Conservation (phyloP, 2,888 invertebrate species). For the Ypsolopha scabrella region DNA sequence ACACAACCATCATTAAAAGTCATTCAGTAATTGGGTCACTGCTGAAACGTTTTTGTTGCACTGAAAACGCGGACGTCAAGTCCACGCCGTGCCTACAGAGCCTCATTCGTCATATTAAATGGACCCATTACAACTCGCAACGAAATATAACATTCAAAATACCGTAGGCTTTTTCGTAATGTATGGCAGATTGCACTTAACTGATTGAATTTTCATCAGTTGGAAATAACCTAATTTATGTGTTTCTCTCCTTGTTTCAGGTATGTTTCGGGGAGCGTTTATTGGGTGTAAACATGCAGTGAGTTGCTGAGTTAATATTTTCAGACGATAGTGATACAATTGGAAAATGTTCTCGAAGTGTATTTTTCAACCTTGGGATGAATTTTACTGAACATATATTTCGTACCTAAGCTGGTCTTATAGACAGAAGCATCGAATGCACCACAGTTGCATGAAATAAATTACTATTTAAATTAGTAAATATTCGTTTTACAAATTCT, state of each 20-base stretch:
- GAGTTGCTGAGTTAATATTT: background rate
- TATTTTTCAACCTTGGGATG: background rate
- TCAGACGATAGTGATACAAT: no score
- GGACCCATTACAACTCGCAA: conserved; percentile 10
- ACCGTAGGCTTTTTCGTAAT: conserved; percentile 19
- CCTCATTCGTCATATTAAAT: conserved; percentile 15
- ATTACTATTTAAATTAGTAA: no score
- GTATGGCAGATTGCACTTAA: conserved; percentile 12
- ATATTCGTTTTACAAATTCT: no score
- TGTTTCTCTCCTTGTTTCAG: conserved; percentile 10
- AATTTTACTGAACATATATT: background rate
- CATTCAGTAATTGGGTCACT: conserved; percentile 17
- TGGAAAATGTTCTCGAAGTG: no score
- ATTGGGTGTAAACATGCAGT: conserved; percentile 2
- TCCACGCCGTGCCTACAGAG: conserved; percentile 11
- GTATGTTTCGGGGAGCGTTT: conserved; percentile 8
- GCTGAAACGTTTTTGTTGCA: conserved; percentile 12
- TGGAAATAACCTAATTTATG: conserved; percentile 9
- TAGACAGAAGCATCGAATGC: no score
- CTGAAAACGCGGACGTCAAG: conserved; percentile 8
- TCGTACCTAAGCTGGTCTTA: no score
- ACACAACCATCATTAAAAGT: conserved; percentile 14
- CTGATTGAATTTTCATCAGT: conserved; percentile 13
- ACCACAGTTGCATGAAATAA: no score
- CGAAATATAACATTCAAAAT: conserved; percentile 13